Percentiles rank a stretch among this genome's conserved stretches.
Conservation (phyloP, 2,113 vertebrate genomes). For the Caranx melampygus region DNA sequence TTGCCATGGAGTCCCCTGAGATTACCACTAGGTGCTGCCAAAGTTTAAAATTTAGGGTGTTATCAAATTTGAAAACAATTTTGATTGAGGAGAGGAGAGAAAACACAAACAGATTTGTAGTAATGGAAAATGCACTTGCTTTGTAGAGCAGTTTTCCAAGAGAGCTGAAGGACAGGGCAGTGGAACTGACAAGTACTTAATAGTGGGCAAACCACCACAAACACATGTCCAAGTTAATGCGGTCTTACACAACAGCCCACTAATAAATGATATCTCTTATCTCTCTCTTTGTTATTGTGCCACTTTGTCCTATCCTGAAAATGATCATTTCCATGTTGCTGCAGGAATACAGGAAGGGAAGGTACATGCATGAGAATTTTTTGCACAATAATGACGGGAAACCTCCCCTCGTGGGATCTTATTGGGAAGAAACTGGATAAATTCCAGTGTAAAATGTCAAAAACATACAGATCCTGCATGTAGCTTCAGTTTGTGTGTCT, state of each 20-base stretch:
- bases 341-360: neutral
- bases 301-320: neutral
- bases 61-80: too few relatives aligned
- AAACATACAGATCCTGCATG: neutral
- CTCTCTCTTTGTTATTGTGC: neutral
- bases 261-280: neutral
- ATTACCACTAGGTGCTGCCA: neutral
- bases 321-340: neutral
- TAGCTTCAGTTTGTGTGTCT: neutral
- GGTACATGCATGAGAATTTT: conserved; percentile 20
- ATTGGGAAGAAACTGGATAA: neutral
- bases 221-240: neutral
- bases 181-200: neutral
- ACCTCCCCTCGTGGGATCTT: neutral
- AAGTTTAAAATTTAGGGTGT: neutral
- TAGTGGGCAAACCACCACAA: neutral
- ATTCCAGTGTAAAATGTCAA: conserved; percentile 19
- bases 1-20: neutral
- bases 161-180: too few relatives aligned
- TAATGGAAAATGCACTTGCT: neutral
- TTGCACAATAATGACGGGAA: conserved; percentile 52
- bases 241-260: neutral
- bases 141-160: neutral
- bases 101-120: too few relatives aligned
- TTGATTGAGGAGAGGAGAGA: too few relatives aligned